Evolutionary conservation across 1,140 invertebrate species (phyloP).

Genomic region (Homarus americanus): DNA sequence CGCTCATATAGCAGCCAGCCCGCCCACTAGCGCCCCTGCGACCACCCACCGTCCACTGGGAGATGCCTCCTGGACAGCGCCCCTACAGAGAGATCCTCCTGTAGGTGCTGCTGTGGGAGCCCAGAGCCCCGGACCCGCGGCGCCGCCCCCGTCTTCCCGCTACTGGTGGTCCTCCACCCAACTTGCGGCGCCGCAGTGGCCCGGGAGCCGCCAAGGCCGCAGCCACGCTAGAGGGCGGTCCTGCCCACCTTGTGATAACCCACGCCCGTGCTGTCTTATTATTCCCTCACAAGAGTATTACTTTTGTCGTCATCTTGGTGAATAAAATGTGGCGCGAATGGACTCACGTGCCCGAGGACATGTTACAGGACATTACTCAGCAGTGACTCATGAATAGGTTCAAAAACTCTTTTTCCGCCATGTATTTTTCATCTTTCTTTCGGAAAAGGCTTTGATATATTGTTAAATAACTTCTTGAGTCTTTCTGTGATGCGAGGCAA

Average conservation of each 20-base stretch:
- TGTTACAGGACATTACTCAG: neutral
- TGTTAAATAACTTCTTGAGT: conserved; percentile 33
- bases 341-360: neutral
- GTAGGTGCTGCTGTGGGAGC: conserved; percentile 61
- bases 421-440: conserved; percentile 44
- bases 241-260: conserved; percentile 24
- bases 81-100: conserved; percentile 74
- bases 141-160: conserved; percentile 59
- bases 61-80: conserved; percentile 73
- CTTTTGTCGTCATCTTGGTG: neutral
- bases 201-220: conserved; percentile 58
- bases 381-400: conserved; percentile 47
- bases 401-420: conserved; percentile 44
- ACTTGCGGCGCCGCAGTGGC: conserved; percentile 36
- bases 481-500: conserved; percentile 60
- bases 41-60: conserved; percentile 75
- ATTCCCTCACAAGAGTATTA: neutral
- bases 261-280: neutral
- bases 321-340: neutral
- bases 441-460: conserved; percentile 18
- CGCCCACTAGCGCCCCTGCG: conserved; percentile 74
- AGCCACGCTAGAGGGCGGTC: conserved; percentile 65
- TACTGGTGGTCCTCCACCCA: conserved; percentile 56
- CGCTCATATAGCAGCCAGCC: conserved; percentile 75
- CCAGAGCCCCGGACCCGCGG: conserved; percentile 49